Evolutionary conservation across 1,140 invertebrate species (phyloP).

Genomic region (Dufourea novaeangliae): DNA sequence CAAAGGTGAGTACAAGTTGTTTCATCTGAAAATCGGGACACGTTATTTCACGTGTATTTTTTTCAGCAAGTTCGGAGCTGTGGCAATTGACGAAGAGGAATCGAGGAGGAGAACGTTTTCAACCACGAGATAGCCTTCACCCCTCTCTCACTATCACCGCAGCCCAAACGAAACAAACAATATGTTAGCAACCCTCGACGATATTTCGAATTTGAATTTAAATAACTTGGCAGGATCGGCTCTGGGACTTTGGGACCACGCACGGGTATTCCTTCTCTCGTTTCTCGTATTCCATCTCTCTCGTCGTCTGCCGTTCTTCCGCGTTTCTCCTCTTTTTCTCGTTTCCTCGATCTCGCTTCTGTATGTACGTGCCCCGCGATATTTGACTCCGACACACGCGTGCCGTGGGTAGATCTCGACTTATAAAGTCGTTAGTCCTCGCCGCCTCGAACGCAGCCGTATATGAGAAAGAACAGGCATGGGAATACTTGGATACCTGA

Average conservation of each 20-base stretch:
- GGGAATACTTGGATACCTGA: constrained; percentile 39
- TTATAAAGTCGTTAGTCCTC: constrained; percentile 71
- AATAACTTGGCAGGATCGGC: constrained; percentile 83
- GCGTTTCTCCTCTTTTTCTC: constrained; percentile 55
- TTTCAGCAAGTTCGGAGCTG: constrained; percentile 35
- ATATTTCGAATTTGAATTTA: constrained; percentile 83
- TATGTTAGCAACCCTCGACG: constrained; percentile 82
- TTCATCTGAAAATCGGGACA: background rate
- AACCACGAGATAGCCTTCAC: constrained; percentile 65
- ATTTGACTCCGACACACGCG: constrained; percentile 62
- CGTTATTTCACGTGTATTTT: constrained; percentile 11
- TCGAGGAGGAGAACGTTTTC: constrained; percentile 45
- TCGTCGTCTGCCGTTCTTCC: constrained; percentile 54
- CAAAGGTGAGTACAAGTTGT: background rate
- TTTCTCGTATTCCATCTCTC: constrained; percentile 60
- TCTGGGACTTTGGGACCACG: constrained; percentile 81
- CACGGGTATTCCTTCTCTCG: constrained; percentile 75
- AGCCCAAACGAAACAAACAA: constrained; percentile 81
- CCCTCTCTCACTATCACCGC: constrained; percentile 69
- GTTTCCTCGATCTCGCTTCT: constrained; percentile 58
- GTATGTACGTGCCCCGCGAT: constrained; percentile 64
- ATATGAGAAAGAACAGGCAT: background rate
- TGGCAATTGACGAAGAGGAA: constrained; percentile 49
- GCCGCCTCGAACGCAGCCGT: constrained; percentile 34
- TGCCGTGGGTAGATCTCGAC: constrained; percentile 52